Evolutionary conservation across 2,888 invertebrate species (phyloP).

Genomic region (Drosophila nigricruria): DNA sequence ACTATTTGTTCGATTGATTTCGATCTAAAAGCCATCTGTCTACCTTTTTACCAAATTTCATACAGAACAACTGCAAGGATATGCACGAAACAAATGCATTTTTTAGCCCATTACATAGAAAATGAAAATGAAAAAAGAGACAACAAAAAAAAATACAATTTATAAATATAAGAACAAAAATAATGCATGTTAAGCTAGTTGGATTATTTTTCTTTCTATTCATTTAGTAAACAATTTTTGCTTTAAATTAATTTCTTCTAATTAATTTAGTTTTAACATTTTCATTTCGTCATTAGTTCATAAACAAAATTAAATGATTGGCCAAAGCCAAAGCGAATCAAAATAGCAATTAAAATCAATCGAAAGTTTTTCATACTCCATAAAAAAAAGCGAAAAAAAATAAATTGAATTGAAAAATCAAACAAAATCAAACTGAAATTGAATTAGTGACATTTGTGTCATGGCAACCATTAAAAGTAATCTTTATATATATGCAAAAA

Average conservation of each 20-base stretch:
- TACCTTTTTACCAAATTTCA: too few species aligned
- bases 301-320: constrained; percentile 41
- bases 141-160: constrained; percentile 1
- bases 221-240: constrained; percentile 33
- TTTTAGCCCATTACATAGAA: constrained; percentile 10
- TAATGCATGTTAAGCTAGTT: constrained; percentile 73
- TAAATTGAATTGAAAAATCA: constrained; percentile 6
- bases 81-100: constrained; percentile 6
- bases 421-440: constrained; percentile 38
- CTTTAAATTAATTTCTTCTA: constrained; percentile 22
- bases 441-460: constrained; percentile 53
- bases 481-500: constrained; percentile 16
- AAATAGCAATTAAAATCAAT: constrained; percentile 35
- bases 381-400: constrained; percentile 17
- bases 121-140: background rate
- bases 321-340: constrained; percentile 39
- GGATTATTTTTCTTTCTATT: constrained; percentile 16
- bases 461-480: constrained; percentile 24
- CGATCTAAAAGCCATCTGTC: too few species aligned
- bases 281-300: constrained; percentile 60
- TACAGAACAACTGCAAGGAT: background rate
- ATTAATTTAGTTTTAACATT: constrained; percentile 18
- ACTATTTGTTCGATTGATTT: too few species aligned
- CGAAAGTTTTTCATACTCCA: constrained; percentile 15
- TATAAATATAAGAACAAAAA: constrained; percentile 34